phyloP scores from a whole-genome alignment of 35 echinoderm and acorn worm species.

The Anneissia japonica region DNA sequence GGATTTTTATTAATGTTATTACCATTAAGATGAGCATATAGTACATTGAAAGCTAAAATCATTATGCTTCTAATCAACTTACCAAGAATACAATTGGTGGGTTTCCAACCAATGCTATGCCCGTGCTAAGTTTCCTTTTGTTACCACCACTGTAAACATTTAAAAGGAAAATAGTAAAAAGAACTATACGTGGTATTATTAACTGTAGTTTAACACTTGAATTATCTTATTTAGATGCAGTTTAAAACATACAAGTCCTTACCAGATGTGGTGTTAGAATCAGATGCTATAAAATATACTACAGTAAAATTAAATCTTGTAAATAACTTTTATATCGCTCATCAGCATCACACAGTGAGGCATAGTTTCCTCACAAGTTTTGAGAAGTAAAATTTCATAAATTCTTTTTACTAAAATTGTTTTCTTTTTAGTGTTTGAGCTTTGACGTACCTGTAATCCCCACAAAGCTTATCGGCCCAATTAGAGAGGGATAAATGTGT shows the following conservation, averaged over 20 bases:
- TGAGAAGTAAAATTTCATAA: neutral
- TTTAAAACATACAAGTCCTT: neutral
- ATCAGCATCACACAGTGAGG: neutral
- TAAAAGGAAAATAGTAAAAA: neutral
- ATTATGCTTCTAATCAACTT: neutral
- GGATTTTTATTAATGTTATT: neutral
- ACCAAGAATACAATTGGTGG: conserved; percentile 86
- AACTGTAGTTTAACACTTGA: neutral
- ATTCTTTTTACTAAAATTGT: neutral
- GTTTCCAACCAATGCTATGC: conserved; percentile 82
- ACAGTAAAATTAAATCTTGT: neutral
- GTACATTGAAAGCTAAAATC: neutral
- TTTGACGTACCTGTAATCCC: conserved; percentile 77
- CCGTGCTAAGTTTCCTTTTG: conserved; percentile 88
- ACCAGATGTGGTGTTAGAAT: neutral
- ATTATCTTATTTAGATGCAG: neutral
- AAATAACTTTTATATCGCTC: neutral
- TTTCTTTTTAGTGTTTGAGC: neutral
- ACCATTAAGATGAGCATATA: neutral
- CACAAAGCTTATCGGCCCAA: conserved; percentile 93
- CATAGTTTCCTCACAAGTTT: neutral
- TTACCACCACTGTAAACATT: conserved; percentile 92
- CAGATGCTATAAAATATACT: neutral
- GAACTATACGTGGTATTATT: neutral
- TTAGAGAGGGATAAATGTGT: conserved; percentile 73